phyloP scores from a whole-genome alignment of 1,140 invertebrate genomes.

The Mylabris phalerata region DNA sequence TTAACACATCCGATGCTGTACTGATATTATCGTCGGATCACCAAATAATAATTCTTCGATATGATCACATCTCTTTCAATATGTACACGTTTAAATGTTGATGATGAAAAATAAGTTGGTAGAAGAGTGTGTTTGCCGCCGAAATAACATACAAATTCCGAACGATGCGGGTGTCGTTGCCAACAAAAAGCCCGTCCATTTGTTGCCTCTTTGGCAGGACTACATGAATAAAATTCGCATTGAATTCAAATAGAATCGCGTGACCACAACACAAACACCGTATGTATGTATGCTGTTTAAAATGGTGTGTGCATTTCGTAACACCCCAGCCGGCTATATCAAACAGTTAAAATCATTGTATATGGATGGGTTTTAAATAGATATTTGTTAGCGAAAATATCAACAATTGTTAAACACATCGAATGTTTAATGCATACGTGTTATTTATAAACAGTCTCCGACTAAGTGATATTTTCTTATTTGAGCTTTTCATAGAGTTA shows the following conservation, averaged over 20 bases:
- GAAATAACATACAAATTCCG: too few relatives aligned
- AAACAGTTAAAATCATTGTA: constrained; percentile 25
- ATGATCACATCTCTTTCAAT: constrained; percentile 1
- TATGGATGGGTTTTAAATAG: background rate
- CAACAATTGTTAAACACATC: constrained; percentile 1
- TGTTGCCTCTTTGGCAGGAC: too few relatives aligned
- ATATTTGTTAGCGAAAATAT: too few relatives aligned
- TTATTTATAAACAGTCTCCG: constrained; percentile 25
- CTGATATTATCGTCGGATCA: constrained; percentile 6
- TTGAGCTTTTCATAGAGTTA: constrained; percentile 13
- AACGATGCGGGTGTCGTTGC: too few relatives aligned
- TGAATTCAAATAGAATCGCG: constrained; percentile 36
- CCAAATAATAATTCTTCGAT: background rate
- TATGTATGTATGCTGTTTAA: too few relatives aligned
- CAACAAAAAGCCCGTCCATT: too few relatives aligned
- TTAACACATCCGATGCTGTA: constrained; percentile 13
- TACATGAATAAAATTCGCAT: constrained; percentile 27
- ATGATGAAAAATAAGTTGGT: too few relatives aligned
- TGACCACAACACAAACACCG: constrained; percentile 16
- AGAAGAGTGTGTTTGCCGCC: too few relatives aligned
- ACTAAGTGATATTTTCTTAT: constrained; percentile 4
- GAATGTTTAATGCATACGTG: constrained; percentile 30
- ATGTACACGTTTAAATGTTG: background rate
- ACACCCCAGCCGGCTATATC: constrained; percentile 28
- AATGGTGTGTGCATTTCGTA: constrained; percentile 27